Evolutionary conservation across 2,113 vertebrate species (phyloP).

Genomic region (Pteruthius melanotis): DNA sequence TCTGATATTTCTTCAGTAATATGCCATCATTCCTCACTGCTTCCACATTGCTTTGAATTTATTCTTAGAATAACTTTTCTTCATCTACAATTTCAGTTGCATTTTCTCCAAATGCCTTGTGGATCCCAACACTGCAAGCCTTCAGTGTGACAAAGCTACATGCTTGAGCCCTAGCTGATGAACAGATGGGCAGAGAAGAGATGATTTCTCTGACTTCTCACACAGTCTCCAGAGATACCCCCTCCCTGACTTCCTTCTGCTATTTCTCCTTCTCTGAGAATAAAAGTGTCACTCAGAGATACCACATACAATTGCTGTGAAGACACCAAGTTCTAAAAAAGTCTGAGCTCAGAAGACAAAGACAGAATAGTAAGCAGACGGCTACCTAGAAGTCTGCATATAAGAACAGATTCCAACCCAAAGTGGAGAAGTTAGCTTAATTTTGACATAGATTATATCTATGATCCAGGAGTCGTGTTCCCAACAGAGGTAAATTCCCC

Average conservation of each 20-base stretch:
- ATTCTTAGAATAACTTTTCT: not conserved
- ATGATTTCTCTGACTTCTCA: not conserved
- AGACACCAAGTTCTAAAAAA: not conserved
- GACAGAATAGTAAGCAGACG: not conserved
- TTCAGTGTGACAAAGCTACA: not conserved
- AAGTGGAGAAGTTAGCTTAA: not conserved
- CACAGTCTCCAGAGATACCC: not conserved
- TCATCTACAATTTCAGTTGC: not conserved
- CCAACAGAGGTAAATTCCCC: not conserved
- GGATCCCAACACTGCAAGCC: not conserved
- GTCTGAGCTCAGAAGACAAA: not conserved
- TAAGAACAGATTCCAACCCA: not conserved
- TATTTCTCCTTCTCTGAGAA: not conserved
- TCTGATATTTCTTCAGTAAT: not conserved
- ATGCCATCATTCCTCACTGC: not conserved
- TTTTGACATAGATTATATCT: not conserved
- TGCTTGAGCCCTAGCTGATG: not conserved
- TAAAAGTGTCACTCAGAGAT: not conserved
- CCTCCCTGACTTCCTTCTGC: not conserved
- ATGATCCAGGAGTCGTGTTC: not conserved
- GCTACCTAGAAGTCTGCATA: not conserved
- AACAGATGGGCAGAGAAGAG: slow-evolving; percentile 5
- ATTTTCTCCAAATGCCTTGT: not conserved
- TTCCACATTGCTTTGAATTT: not conserved
- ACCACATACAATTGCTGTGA: not conserved